phyloP scores from a whole-genome alignment of 1,140 invertebrate genomes.

The Rhagoletis pomonella region DNA sequence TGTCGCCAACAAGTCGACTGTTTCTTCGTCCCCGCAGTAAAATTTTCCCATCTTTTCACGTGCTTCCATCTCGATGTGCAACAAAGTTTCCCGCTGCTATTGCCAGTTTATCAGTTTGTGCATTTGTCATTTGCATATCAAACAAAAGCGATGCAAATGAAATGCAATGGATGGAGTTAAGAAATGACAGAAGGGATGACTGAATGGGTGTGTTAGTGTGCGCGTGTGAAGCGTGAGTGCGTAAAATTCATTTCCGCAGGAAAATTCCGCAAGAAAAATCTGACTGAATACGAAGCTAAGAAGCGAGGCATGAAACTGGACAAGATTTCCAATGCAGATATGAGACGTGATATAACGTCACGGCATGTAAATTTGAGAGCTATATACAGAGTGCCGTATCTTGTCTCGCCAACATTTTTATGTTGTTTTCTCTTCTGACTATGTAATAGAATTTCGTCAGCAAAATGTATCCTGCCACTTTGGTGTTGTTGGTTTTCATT shows the following conservation, averaged over 20 bases:
- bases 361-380: neutral
- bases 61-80: neutral
- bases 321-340: neutral
- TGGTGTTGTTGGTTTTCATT: neutral
- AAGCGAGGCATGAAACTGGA: constrained; percentile 16
- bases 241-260: constrained; percentile 20
- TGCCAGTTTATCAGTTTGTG: neutral
- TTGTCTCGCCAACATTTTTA: neutral
- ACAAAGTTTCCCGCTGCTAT: neutral
- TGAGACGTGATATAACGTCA: neutral
- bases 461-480: neutral
- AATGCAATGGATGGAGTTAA: neutral
- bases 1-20: too few species aligned
- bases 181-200: neutral
- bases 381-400: neutral
- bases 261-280: constrained; percentile 4
- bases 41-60: neutral
- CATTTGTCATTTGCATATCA: constrained; percentile 31
- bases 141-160: neutral
- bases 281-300: neutral
- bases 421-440: neutral
- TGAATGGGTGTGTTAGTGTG: neutral
- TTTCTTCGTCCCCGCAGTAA: neutral
- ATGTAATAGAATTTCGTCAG: neutral
- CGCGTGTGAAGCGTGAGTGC: neutral